Percentiles rank a stretch among this genome's conserved stretches.
Conservation (phyloP, 2,797 vertebrate species). For the Cirrhinus mrigala region DNA sequence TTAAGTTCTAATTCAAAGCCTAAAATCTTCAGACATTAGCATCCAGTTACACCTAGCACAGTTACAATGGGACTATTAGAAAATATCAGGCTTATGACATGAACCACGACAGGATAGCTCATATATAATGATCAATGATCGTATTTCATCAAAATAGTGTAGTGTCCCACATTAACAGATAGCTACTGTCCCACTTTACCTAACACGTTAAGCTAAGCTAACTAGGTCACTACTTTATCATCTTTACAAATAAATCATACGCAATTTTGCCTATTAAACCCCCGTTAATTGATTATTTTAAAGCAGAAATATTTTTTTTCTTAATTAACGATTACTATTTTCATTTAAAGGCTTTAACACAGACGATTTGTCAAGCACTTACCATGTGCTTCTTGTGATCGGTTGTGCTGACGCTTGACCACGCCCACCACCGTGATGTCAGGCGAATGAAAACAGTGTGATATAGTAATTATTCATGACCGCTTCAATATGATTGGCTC, state of each 20-base stretch:
- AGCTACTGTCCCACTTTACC: slow-evolving; percentile 3
- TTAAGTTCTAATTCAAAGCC: background rate
- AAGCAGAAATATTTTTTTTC: background rate
- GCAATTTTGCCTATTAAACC: too few species aligned
- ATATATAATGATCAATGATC: background rate
- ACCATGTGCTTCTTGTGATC: slow-evolving; percentile 13
- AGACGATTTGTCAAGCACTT: background rate
- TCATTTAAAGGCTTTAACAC: background rate
- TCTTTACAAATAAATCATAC: background rate
- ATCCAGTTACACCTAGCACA: background rate
- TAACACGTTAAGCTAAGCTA: slow-evolving; percentile 1
- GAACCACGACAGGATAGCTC: background rate
- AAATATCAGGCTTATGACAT: background rate
- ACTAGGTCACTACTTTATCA: background rate
- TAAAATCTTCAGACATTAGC: background rate
- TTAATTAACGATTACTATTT: background rate
- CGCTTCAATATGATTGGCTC: background rate
- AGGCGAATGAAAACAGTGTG: background rate
- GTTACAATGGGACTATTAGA: background rate
- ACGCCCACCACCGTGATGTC: slow-evolving; percentile 19
- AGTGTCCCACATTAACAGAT: slow-evolving; percentile 5
- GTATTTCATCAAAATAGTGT: background rate
- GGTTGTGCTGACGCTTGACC: background rate
- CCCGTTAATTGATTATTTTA: background rate
- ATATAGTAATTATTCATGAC: slow-evolving; percentile 3